Evolutionary conservation across 1,140 invertebrate genomes (phyloP).

Genomic region (Oedothorax gibbosus): DNA sequence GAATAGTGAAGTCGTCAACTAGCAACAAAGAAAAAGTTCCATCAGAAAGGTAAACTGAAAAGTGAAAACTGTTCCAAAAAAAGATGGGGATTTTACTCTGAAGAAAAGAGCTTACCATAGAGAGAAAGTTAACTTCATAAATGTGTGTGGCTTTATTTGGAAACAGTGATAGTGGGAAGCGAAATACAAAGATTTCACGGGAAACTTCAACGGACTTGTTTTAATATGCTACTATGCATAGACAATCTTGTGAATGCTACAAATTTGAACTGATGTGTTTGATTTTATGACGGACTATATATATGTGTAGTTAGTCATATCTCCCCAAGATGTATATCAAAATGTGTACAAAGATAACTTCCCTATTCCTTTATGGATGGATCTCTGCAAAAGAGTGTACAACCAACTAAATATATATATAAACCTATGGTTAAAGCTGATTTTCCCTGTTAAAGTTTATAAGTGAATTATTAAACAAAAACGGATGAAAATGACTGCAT

Average conservation of each 20-base stretch:
- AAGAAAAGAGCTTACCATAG: slow-evolving; percentile 38
- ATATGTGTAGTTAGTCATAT: slow-evolving; percentile 21
- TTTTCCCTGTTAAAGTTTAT: too few species aligned
- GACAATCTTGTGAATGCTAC: slow-evolving; percentile 48
- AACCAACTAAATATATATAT: too few species aligned
- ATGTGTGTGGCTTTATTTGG: neutral
- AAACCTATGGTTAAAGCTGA: too few species aligned
- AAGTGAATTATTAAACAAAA: too few species aligned
- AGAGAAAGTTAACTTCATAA: slow-evolving; percentile 27
- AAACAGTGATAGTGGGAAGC: too few species aligned
- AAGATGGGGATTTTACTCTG: slow-evolving; percentile 14
- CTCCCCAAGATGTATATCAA: neutral
- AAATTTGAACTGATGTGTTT: slow-evolving; percentile 14
- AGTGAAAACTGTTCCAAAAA: neutral
- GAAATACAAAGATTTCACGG: too few species aligned
- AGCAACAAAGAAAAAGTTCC: neutral
- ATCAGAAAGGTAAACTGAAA: neutral
- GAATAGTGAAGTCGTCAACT: neutral
- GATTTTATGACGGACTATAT: slow-evolving; percentile 21
- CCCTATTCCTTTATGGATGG: too few species aligned
- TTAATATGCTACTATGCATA: slow-evolving; percentile 34
- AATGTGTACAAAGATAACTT: neutral
- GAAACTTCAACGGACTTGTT: neutral
- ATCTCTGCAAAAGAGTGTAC: too few species aligned
- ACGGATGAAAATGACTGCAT: neutral